Percentiles rank a stretch among this genome's conserved stretches.
These are phyloP conservation scores for Fundulus diaphanus DNA, from an alignment of 2,797 vertebrate species.

Conservation along the genomic window DNA sequence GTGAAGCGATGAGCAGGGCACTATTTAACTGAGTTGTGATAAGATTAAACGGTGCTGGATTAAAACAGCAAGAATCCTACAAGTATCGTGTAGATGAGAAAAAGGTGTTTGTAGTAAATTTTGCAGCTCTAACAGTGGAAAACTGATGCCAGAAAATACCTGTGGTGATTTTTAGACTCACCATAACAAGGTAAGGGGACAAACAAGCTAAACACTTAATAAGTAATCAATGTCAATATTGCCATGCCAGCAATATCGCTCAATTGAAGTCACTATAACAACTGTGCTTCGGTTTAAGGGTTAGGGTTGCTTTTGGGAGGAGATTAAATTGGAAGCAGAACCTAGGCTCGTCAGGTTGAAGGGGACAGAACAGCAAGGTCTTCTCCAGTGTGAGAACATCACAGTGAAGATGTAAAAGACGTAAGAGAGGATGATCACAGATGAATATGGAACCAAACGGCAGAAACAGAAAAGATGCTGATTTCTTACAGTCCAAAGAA, in stretches of 20 bases:
- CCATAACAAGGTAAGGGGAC: too few species aligned
- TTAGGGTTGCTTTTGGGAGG: too few species aligned
- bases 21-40: neutral
- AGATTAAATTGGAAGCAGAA: too few species aligned
- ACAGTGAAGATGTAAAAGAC: neutral
- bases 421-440: neutral
- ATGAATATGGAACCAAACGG: neutral
- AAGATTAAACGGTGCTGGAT: neutral
- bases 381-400: neutral
- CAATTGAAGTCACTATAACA: too few species aligned
- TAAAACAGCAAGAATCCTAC: neutral
- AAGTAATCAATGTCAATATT: too few species aligned
- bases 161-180: too few species aligned
- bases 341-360: too few species aligned
- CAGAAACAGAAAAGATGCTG: neutral
- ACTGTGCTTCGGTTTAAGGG: too few species aligned
- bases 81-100: neutral
- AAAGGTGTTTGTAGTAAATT: neutral
- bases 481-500: neutral
- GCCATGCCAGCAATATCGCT: too few species aligned
- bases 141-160: too few species aligned
- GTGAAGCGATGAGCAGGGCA: neutral
- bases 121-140: neutral
- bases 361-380: too few species aligned
- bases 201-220: too few species aligned